Base-by-base conservation (phyloP, 2,797 vertebrate genomes). In the Botia almorhae region DNA sequence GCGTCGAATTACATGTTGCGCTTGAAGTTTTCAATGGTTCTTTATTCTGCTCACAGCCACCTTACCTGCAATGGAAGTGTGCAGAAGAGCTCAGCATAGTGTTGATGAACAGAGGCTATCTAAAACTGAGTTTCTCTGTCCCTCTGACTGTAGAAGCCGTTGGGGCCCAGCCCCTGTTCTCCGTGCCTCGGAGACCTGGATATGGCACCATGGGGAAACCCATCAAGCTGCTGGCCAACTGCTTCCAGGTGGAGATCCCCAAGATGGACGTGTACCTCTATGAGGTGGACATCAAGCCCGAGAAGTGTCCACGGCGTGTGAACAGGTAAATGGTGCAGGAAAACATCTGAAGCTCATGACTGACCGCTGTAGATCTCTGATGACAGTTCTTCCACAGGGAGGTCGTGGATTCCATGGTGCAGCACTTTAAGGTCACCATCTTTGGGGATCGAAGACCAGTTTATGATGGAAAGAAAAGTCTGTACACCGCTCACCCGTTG, bases 221-320 rank as follows among this genome's bases (percentile, higher is more conserved):
- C 90, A 99, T 99, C 95, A 98, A 98, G 92, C 94, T 99, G 87
- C 92, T 98, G 95, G 97, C 97, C 92, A 99, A 99, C 94, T 99
- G 97, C 95, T 99, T 99, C 94, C 96, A 99, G 95, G 97, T 99
- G 94, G 97, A 99, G 88, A 99, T 99, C 90, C 97, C 97, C 93
- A 98, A 98, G 93, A 98, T 99, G 83, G 97, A 99, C 70, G 97
- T 98, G 89, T 98, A 98, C 93, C 96, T 98, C 90, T 99, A 98
- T 87, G 97, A 99, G 91, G 96, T 99, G 87, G 97, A 99, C 91
- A 98, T 99, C 94, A 98, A 97, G 91, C 97, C 97, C 43, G 97
- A 99, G 84, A 98, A 98, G 92, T 99, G 97, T 92, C 97, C 97
- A 83, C 95, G 97, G 64, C 94, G 97, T 87, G 97, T 99, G 88